Conservation (phyloP, 2,797 vertebrate genomes). For the Esox masquinongy region DNA sequence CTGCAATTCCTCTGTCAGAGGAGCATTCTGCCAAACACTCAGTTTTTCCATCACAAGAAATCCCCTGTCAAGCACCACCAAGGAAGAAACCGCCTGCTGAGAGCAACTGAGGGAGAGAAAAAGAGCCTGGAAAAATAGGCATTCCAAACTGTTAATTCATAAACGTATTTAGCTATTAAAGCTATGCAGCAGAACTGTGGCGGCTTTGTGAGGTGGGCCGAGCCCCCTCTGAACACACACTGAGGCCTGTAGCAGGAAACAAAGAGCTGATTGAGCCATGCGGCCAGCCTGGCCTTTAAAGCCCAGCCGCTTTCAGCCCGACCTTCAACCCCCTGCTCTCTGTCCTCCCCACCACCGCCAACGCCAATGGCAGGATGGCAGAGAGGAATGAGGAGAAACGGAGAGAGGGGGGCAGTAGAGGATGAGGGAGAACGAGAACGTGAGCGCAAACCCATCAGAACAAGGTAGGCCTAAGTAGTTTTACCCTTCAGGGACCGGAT, state of each 20-base stretch:
- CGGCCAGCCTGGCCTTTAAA: conserved; percentile 63
- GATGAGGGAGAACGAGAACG: background rate
- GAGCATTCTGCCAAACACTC: conserved; percentile 29
- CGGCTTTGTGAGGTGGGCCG: conserved; percentile 69
- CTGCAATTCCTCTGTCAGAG: background rate
- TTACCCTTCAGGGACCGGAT: conserved; percentile 14
- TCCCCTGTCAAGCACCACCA: conserved; percentile 43
- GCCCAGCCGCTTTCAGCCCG: conserved; percentile 59
- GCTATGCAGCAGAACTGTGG: conserved; percentile 70
- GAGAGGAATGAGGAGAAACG: background rate
- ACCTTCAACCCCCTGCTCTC: conserved; percentile 65
- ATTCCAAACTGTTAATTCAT: conserved; percentile 71
- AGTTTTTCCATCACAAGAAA: conserved; percentile 54
- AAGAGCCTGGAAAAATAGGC: conserved; percentile 49
- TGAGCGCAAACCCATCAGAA: conserved; percentile 24
- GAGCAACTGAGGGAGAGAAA: conserved; percentile 29
- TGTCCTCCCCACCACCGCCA: conserved; percentile 28
- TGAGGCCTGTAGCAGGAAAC: conserved; percentile 65
- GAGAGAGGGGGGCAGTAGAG: background rate
- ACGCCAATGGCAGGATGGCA: conserved; percentile 42
- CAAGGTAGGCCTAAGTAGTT: conserved; percentile 26
- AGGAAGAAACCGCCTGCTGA: conserved; percentile 35
- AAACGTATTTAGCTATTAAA: conserved; percentile 70
- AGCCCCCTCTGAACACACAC: conserved; percentile 60
- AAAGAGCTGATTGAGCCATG: conserved; percentile 78